Percentiles rank a stretch among this genome's conserved stretches.
Conservation (phyloP, 1,140 invertebrate genomes). For the Megathymus violae region DNA sequence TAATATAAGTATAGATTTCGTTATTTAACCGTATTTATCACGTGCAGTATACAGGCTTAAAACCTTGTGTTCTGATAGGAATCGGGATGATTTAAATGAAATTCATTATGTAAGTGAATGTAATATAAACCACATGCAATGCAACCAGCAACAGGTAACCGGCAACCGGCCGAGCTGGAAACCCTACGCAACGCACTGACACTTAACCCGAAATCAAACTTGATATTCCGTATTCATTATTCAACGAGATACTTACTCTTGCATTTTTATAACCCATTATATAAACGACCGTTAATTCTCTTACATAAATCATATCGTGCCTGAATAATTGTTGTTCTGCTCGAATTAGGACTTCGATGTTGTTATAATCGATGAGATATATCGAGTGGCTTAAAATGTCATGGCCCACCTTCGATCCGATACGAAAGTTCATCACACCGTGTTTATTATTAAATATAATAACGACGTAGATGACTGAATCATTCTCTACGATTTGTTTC, state of each 20-base stretch:
- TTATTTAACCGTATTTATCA: no score
- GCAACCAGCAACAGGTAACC: not conserved
- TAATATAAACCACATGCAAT: not conserved
- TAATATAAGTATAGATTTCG: no score
- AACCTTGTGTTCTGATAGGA: no score
- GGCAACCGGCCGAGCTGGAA: conserved; percentile 8
- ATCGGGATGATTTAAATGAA: no score
- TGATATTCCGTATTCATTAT: conserved; percentile 46
- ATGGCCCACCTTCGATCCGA: conserved; percentile 60
- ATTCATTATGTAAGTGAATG: not conserved
- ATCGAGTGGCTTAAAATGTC: conserved; percentile 70
- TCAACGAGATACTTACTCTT: conserved; percentile 41
- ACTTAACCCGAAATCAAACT: conserved; percentile 47
- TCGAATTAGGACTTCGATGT: conserved; percentile 56
- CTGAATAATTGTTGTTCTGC: conserved; percentile 36
- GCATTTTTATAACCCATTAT: conserved; percentile 36
- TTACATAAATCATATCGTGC: conserved; percentile 38
- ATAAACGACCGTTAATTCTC: conserved; percentile 36
- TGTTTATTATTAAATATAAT: conserved; percentile 73
- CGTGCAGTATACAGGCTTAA: no score
- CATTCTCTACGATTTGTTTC: conserved; percentile 59
- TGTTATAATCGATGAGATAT: conserved; percentile 64
- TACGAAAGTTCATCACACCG: conserved; percentile 77
- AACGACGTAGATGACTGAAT: conserved; percentile 75
- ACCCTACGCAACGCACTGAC: conserved; percentile 22